Evolutionary conservation across 2,888 invertebrate genomes (phyloP).

Genomic region (Oxyscelio sp.): DNA sequence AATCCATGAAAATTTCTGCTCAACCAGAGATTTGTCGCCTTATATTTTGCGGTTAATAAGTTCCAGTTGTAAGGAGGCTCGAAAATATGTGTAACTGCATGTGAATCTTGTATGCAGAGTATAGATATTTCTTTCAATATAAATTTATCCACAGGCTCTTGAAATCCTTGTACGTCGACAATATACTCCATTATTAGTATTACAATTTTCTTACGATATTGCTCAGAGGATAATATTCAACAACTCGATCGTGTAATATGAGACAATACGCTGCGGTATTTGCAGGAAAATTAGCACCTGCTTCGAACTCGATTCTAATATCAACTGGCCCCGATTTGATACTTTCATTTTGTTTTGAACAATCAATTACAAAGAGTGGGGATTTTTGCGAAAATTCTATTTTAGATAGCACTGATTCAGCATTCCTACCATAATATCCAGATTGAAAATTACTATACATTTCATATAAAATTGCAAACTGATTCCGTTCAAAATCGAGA

Average conservation of each 20-base stretch:
- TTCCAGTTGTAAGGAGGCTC: conserved; percentile 14
- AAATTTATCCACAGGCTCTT: conserved; percentile 13
- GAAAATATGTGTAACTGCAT: conserved; percentile 3
- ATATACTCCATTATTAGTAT: conserved; percentile 17
- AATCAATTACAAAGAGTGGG: conserved; percentile 27
- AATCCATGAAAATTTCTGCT: conserved; percentile 27
- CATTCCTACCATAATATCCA: conserved; percentile 9
- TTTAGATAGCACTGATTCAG: no score
- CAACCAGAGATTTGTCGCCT: conserved; percentile 16
- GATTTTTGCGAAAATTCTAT: conserved; percentile 26
- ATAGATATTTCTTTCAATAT: conserved; percentile 46
- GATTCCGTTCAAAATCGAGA: no score
- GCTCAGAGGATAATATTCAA: conserved; percentile 45
- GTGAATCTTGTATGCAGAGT: background rate
- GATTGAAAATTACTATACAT: no score
- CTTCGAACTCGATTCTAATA: conserved; percentile 44
- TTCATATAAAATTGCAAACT: no score
- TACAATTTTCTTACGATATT: conserved; percentile 27
- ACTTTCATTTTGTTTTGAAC: conserved; percentile 51
- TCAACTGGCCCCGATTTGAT: conserved; percentile 48
- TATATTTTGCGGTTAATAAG: conserved; percentile 11
- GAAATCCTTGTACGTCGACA: conserved; percentile 44
- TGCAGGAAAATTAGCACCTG: conserved; percentile 32
- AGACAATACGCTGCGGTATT: conserved; percentile 40
- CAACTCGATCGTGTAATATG: conserved; percentile 36